phyloP scores from a whole-genome alignment of 1,140 invertebrate genomes.

The Spodoptera frugiperda region DNA sequence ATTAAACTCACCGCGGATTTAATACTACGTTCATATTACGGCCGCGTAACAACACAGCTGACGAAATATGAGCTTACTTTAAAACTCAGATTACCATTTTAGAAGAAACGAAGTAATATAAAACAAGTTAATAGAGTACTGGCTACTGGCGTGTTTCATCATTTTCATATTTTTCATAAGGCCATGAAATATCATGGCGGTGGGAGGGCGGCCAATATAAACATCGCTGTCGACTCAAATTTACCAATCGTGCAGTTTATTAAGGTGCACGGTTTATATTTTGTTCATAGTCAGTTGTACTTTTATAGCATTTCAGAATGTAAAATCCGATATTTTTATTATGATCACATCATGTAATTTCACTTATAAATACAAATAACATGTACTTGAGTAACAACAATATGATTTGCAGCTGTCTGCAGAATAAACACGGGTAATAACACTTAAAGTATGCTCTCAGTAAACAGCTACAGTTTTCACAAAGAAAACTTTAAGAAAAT shows the following conservation, averaged over 20 bases:
- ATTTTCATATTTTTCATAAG: background rate
- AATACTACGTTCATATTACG: too few species aligned
- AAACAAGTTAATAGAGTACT: background rate
- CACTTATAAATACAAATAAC: too few species aligned
- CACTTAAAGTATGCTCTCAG: too few species aligned
- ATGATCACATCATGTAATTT: too few species aligned
- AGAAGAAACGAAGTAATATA: background rate
- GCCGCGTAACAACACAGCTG: too few species aligned
- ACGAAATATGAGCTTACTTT: too few species aligned
- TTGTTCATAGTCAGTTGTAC: background rate
- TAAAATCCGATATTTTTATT: too few species aligned
- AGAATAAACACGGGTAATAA: background rate
- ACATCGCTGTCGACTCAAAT: constrained; percentile 35
- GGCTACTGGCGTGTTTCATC: background rate
- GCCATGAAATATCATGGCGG: background rate
- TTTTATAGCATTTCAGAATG: too few species aligned
- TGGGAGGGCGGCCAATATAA: background rate
- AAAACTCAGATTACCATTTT: too few species aligned
- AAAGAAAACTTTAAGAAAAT: constrained; percentile 12
- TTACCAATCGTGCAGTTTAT: constrained; percentile 32
- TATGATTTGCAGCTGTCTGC: background rate
- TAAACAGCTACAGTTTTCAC: background rate
- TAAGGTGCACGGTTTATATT: background rate
- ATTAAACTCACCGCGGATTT: too few species aligned
- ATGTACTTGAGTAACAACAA: too few species aligned